These are phyloP conservation scores for Prolemur simus DNA, from an alignment of 2,113 vertebrate genomes.

Conservation along the genomic window DNA sequence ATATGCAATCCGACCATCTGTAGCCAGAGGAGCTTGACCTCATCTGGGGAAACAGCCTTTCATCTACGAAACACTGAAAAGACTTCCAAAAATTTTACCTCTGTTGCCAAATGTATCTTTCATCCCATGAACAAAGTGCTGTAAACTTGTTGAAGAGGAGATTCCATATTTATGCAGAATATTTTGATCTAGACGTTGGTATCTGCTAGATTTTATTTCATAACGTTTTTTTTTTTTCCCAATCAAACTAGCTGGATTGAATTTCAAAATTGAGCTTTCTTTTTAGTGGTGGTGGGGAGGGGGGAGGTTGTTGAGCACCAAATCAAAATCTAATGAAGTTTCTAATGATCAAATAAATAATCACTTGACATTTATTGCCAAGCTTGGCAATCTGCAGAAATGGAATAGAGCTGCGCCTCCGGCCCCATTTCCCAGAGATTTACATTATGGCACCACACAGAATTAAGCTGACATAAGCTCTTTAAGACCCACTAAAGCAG, in stretches of 20 bases:
- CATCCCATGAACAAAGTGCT: background rate
- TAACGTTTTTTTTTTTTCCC: background rate
- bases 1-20: constrained; percentile 39
- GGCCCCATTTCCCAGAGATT: constrained; percentile 69
- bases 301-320: constrained; percentile 43
- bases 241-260: constrained; percentile 54
- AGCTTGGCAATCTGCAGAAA: constrained; percentile 67
- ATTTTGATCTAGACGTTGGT: constrained; percentile 56
- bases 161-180: constrained; percentile 60
- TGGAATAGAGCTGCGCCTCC: constrained; percentile 60
- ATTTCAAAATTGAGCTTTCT: constrained; percentile 59
- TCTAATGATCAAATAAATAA: constrained; percentile 75
- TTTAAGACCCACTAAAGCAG: constrained; percentile 76
- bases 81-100: constrained; percentile 25
- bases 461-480: constrained; percentile 72
- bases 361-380: constrained; percentile 55
- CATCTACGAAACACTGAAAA: constrained; percentile 40
- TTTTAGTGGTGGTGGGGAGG: constrained; percentile 39
- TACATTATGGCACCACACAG: constrained; percentile 57
- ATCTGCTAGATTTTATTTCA: constrained; percentile 69
- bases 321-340: constrained; percentile 74
- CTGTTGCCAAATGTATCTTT: constrained; percentile 50
- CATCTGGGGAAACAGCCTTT: constrained; percentile 56
- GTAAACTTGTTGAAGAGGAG: constrained; percentile 37
- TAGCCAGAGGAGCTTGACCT: constrained; percentile 52